Conservation (phyloP, 2,888 invertebrate species). For the Erannis defoliaria region DNA sequence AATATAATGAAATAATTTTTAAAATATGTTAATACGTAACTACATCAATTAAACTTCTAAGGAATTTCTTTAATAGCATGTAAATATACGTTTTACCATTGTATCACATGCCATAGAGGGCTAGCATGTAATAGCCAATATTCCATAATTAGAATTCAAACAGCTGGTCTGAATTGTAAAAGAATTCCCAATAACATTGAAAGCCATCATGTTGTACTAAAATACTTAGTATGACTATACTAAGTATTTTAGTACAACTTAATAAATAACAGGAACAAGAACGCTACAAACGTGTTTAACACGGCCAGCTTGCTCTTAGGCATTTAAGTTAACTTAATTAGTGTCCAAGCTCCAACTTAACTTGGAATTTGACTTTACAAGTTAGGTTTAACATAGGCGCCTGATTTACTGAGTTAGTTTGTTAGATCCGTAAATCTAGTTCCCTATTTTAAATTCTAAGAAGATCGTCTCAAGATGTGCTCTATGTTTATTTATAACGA, state of each 20-base stretch:
- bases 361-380: slow-evolving; percentile 44
- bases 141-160: neutral
- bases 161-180: neutral
- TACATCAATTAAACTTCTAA: too few relatives aligned
- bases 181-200: neutral
- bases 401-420: slow-evolving; percentile 40
- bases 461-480: slow-evolving; percentile 22
- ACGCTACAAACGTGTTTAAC: slow-evolving; percentile 11
- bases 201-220: neutral
- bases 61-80: too few relatives aligned
- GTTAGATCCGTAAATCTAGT: slow-evolving; percentile 39
- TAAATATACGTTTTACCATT: neutral
- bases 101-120: neutral
- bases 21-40: too few relatives aligned
- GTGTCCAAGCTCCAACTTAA: slow-evolving; percentile 13
- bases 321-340: slow-evolving; percentile 34
- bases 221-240: neutral
- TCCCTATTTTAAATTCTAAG: slow-evolving; percentile 37
- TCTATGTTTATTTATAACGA: slow-evolving; percentile 25
- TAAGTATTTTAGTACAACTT: slow-evolving; percentile 5
- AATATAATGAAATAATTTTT: too few relatives aligned
- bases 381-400: slow-evolving; percentile 31
- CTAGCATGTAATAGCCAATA: neutral
- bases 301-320: slow-evolving; percentile 19
- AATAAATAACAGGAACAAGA: slow-evolving; percentile 9